Conservation (phyloP, 2,113 vertebrate species). For the Aleadryas rufinucha region DNA sequence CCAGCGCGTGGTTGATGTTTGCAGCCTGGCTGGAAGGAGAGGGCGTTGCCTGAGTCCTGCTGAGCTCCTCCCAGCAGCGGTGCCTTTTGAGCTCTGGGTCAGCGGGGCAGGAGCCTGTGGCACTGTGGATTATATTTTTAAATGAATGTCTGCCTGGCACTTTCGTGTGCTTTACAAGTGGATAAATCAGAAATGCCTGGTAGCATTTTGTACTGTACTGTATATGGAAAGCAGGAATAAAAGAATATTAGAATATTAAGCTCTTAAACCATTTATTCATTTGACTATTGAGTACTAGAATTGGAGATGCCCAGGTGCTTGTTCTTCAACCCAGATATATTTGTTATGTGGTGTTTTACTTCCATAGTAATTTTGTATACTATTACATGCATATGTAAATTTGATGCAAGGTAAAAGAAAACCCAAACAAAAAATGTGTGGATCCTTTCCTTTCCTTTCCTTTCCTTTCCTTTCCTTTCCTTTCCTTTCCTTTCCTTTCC, state of each 20-base stretch:
- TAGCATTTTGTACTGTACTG: background rate
- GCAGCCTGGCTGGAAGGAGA: background rate
- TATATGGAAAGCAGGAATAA: background rate
- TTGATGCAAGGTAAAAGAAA: background rate
- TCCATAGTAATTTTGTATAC: background rate
- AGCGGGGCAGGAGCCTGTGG: rapidly evolving
- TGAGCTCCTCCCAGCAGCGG: background rate
- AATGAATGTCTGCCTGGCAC: background rate
- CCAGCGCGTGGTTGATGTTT: background rate
- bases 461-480: too few relatives aligned
- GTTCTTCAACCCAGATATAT: background rate
- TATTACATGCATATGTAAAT: background rate
- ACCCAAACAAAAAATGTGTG: background rate
- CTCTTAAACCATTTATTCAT: background rate
- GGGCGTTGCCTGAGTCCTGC: background rate
- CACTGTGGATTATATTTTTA: background rate
- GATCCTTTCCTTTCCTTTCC: background rate
- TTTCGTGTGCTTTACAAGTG: background rate
- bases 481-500: too few relatives aligned
- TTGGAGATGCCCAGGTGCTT: background rate
- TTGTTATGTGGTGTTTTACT: background rate
- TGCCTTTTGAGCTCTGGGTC: background rate
- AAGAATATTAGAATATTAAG: background rate
- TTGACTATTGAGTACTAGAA: background rate
- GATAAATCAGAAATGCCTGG: background rate